These are phyloP conservation scores for Pterocles burchelli DNA, from an alignment of 2,113 vertebrate species.

Conservation along the genomic window DNA sequence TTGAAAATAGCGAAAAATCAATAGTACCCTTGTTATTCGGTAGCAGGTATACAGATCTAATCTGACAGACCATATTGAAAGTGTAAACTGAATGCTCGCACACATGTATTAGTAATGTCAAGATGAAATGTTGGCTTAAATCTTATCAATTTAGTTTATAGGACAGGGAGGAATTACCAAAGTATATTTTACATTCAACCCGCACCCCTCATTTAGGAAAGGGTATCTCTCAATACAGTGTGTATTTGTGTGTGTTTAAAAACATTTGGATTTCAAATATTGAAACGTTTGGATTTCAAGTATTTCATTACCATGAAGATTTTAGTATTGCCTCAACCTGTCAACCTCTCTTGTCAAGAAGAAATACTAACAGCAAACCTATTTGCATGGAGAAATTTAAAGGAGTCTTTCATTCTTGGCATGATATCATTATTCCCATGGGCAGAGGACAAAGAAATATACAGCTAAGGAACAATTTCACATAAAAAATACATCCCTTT, in stretches of 20 bases:
- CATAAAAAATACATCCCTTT: conserved; percentile 49
- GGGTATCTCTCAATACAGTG: neutral
- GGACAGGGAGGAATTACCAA: neutral
- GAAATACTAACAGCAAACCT: conserved; percentile 31
- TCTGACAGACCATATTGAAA: conserved; percentile 44
- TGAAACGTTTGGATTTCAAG: neutral
- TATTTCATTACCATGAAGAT: conserved; percentile 4
- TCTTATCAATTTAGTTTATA: conserved; percentile 7
- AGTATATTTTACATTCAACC: neutral
- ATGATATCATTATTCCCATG: conserved; percentile 27
- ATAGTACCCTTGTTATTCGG: conserved; percentile 60
- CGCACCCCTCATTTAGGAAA: neutral
- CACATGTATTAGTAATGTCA: conserved; percentile 40
- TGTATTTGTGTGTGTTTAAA: neutral
- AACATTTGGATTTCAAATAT: neutral
- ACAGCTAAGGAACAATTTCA: conserved; percentile 44
- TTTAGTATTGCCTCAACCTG: conserved; percentile 47
- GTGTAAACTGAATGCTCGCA: conserved; percentile 36
- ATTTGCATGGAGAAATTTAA: conserved; percentile 36
- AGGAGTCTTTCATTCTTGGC: conserved; percentile 41
- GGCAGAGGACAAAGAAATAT: conserved; percentile 52
- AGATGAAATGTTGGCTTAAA: conserved; percentile 50
- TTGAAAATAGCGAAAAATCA: conserved; percentile 63
- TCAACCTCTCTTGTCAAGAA: conserved; percentile 2
- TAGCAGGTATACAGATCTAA: conserved; percentile 57